These are phyloP conservation scores for Cheilosia urbana DNA, from an alignment of 2,888 invertebrate genomes.

Conservation along the genomic window DNA sequence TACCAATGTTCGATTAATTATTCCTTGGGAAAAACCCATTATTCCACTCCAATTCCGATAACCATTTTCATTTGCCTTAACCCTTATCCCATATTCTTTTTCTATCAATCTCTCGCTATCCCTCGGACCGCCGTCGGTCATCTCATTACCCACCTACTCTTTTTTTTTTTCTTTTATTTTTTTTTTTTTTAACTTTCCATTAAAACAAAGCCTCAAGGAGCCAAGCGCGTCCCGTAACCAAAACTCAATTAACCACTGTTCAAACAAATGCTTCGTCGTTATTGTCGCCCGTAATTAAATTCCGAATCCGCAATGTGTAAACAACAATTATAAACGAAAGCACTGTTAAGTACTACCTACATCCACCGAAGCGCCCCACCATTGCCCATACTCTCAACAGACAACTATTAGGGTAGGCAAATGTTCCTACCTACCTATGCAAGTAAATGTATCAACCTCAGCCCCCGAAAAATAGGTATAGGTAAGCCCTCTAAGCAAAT, in stretches of 20 bases:
- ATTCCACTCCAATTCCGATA: slow-evolving; percentile 73
- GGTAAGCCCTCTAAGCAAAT: slow-evolving; percentile 62
- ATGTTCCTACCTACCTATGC: slow-evolving; percentile 3
- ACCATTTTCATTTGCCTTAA: slow-evolving; percentile 63
- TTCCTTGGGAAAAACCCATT: slow-evolving; percentile 65
- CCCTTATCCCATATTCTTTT: slow-evolving; percentile 63
- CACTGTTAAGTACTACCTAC: slow-evolving; percentile 27
- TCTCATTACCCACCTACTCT: neutral
- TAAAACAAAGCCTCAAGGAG: slow-evolving; percentile 61
- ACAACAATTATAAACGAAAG: slow-evolving; percentile 73
- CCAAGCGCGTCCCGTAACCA: slow-evolving; percentile 65
- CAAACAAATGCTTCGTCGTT: slow-evolving; percentile 69
- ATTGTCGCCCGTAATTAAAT: slow-evolving; percentile 72
- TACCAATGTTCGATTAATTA: slow-evolving; percentile 63
- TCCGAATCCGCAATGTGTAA: slow-evolving; percentile 71
- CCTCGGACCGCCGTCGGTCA: neutral
- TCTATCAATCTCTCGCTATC: slow-evolving; percentile 13
- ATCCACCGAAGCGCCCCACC: neutral
- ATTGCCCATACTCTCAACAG: neutral
- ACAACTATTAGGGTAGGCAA: slow-evolving; percentile 6
- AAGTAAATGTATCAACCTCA: slow-evolving; percentile 26
- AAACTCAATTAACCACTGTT: slow-evolving; percentile 75
- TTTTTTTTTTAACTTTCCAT: slow-evolving; percentile 56
- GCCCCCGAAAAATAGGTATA: slow-evolving; percentile 23
- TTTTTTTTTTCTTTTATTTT: slow-evolving; percentile 25